These are phyloP conservation scores for Heterocephalus glaber DNA, from an alignment of 2,113 vertebrate species.

Conservation along the genomic window DNA sequence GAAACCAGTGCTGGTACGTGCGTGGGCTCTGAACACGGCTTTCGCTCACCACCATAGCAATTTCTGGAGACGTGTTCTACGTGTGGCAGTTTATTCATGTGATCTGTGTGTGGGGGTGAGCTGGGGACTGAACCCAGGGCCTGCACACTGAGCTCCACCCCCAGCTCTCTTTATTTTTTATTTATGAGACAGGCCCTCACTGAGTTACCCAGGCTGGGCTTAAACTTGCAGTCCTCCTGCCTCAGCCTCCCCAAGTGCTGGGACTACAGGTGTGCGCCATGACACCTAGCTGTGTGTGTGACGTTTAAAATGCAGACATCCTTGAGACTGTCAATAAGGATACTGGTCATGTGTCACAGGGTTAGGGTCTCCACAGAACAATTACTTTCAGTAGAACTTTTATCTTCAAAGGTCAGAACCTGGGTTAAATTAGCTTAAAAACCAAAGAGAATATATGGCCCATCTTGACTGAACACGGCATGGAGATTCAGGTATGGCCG, in stretches of 20 bases:
- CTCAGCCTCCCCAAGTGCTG: not conserved
- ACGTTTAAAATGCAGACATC: not conserved
- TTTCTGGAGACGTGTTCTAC: not conserved
- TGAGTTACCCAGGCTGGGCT: not conserved
- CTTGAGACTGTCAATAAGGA: not conserved
- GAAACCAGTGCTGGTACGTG: rapidly evolving
- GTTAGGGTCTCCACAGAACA: not conserved
- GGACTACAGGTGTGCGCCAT: not conserved
- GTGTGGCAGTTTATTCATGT: too few relatives aligned
- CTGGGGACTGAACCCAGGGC: not conserved
- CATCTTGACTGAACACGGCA: not conserved
- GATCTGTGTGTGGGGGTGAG: not conserved
- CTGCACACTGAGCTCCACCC: not conserved
- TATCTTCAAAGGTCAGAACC: not conserved
- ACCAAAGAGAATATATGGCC: not conserved
- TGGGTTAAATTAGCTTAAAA: not conserved
- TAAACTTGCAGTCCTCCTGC: not conserved
- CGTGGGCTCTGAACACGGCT: not conserved
- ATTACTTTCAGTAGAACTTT: not conserved
- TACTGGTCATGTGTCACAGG: not conserved
- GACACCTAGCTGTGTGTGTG: not conserved
- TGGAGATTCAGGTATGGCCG: not conserved
- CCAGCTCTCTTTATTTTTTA: not conserved
- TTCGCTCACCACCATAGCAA: not conserved
- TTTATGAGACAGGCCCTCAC: not conserved